These are phyloP conservation scores for Leptoclinus maculatus DNA, from an alignment of 2,797 vertebrate genomes.

Conservation along the genomic window DNA sequence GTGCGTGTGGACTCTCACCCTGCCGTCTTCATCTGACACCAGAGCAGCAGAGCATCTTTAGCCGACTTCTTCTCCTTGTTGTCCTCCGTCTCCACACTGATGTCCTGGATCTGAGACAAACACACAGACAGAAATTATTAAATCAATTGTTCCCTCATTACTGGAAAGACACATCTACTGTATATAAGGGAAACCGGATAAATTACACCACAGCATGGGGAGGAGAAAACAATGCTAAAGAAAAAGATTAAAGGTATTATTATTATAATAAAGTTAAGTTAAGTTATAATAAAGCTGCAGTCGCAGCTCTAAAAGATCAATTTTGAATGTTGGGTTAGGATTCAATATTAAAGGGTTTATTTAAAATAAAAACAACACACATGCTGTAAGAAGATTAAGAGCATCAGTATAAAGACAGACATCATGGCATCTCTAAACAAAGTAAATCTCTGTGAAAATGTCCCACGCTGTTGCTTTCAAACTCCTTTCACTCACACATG, in stretches of 20 bases:
- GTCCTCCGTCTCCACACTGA: slow-evolving; percentile 98
- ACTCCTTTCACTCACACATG: not conserved
- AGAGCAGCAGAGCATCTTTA: slow-evolving; percentile 96
- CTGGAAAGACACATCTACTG: not conserved
- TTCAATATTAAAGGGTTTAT: not conserved
- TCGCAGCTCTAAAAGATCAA: not conserved
- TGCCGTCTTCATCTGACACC: slow-evolving; percentile 99
- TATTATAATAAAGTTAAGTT: too few species aligned
- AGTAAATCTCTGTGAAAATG: not conserved
- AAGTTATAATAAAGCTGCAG: too few species aligned
- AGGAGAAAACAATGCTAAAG: not conserved
- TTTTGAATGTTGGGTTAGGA: not conserved
- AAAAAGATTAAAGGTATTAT: not conserved
- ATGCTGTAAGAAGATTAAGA: not conserved
- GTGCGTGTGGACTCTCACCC: slow-evolving; percentile 84
- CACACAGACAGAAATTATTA: not conserved
- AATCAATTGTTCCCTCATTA: not conserved
- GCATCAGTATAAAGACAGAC: not conserved
- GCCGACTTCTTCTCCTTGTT: slow-evolving; percentile 99
- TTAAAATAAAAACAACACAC: not conserved
- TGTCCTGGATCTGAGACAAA: slow-evolving; percentile 93
- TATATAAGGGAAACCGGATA: not conserved
- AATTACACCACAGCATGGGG: not conserved
- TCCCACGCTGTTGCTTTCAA: not conserved
- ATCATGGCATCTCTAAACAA: not conserved